Base-by-base conservation (phyloP, 2,888 invertebrate genomes). In the Sarcophaga rosellei region DNA sequence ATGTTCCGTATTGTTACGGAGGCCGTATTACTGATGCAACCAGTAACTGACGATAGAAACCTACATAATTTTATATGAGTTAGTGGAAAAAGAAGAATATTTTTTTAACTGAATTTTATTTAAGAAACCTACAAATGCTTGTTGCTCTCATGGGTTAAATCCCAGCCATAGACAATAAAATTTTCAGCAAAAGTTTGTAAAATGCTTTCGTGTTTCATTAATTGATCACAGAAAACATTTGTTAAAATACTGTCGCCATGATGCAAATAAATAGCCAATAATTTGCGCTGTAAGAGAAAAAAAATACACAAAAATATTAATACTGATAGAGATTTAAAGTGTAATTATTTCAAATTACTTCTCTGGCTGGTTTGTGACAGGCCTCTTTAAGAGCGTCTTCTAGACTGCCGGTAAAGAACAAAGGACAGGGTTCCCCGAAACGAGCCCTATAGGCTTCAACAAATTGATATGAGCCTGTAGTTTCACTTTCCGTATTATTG, bases 81-180 rank as follows among this genome's bases (percentile, higher is more conserved):
- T 35, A 35, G 8, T 35, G 35, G 4, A 35, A 35, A 44, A 61
- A 6, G 11, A 15, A 8, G 11, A 4, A 66, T 65, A 35, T 44
- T 11, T 20, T 20, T 21, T 21, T n/a, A 45, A 59, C 21, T 25
- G 59, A 8, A 70, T 25, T 93, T 93, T 3, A 44, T 57, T 53
- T 53, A 47, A 20, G 11, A 47, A 35, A 88, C 90, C 93, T 92
- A 97, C 97, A 96, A 95, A 90, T 95, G 95, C 92, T 96, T 96
- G 93, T 99, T 99, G 89, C 96, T 95, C 88, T 97, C 96, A 89
- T 96, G 95, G 12, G 99, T 98, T 89, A 99, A 95, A 93, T 99
- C 99, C 99, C 99, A 99, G 84, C 99, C 99, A 95, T 98, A 99
- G 3, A 98, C 95, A 68, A 99, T 94, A 93, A 98, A 99, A 94